These are phyloP conservation scores for Ceryle rudis DNA, from an alignment of 2,797 vertebrate species.

Conservation along the genomic window DNA sequence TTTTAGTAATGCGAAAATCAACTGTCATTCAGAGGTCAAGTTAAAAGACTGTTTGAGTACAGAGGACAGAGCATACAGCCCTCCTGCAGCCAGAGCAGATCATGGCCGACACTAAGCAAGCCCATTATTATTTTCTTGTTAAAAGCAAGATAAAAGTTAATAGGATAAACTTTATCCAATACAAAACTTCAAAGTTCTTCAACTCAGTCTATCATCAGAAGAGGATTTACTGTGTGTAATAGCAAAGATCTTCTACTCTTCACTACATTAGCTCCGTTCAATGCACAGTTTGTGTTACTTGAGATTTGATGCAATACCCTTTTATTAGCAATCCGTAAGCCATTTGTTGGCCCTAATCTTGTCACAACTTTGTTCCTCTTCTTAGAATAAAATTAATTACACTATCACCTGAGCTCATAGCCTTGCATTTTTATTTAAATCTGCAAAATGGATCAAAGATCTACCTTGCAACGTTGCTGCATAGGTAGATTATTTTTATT, in stretches of 20 bases:
- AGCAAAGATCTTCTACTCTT: not conserved
- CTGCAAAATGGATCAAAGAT: not conserved
- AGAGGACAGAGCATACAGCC: accelerated
- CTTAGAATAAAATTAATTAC: not conserved
- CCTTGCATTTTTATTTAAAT: not conserved
- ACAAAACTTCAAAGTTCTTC: not conserved
- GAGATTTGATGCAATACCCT: not conserved
- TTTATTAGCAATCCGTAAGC: not conserved
- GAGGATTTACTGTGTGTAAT: not conserved
- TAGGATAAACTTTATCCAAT: not conserved
- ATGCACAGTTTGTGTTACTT: not conserved
- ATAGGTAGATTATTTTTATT: not conserved
- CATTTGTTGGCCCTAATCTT: not conserved
- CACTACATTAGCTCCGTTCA: not conserved
- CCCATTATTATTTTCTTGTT: not conserved
- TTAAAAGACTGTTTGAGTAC: not conserved
- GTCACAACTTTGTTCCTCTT: not conserved
- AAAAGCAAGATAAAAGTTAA: not conserved
- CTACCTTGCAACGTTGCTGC: not conserved
- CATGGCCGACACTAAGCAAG: not conserved
- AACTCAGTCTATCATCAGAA: not conserved
- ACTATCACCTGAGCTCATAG: not conserved
- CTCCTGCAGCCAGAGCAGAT: not conserved
- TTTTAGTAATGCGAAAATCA: not conserved
- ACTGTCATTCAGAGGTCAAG: not conserved